Evolutionary conservation across 2,797 vertebrate species (phyloP), one percentile per base, ranked within the genome.

Genomic region (Typhlichthys subterraneus): DNA sequence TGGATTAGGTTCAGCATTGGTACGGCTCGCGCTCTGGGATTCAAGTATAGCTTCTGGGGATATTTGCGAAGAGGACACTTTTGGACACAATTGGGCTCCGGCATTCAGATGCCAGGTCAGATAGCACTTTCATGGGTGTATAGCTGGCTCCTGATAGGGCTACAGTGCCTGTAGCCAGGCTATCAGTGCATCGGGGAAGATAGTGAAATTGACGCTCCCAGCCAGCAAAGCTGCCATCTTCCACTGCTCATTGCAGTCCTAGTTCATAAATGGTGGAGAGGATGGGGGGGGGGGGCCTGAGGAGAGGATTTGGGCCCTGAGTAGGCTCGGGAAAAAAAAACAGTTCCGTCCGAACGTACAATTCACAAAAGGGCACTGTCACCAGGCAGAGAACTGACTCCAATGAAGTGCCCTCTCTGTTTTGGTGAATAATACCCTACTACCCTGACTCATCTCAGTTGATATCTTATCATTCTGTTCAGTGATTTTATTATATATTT

Each of bases 371-470:
- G 70, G 59, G 67, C 69, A 74, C 57, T 58, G 72, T 58, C 4
- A 47, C 48, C 71, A 65, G 67, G 73, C 67, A 76, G 86, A 85
- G 72, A 84, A 79, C 79, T 83, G 76, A 84, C 77, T 88, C 68
- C 75, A 73, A 84, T 79, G 57, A 92, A 92, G 90, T 92, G 90
- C 87, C 89, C 89, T 90, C 88, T 91, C 83, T 88, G 82, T 81
- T 86, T 81, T 75, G 75, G 83, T 83, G 69, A 59, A 72, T 76
- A 70, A 70, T 72, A 76, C 61, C 76, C 70, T 49, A 83, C 57
- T 81, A 53, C 66, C 77, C 50, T 49, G 17, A 48, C 48, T 62
- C 47, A 45, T 55, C 3, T 45, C 38, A 42, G 17, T 64, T 76
- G 67, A 71, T 73, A 66, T 81, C 75, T 73, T 89, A 76, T 87